Evolutionary conservation across 1,140 invertebrate genomes (phyloP).

Genomic region (Hycleus cichorii): DNA sequence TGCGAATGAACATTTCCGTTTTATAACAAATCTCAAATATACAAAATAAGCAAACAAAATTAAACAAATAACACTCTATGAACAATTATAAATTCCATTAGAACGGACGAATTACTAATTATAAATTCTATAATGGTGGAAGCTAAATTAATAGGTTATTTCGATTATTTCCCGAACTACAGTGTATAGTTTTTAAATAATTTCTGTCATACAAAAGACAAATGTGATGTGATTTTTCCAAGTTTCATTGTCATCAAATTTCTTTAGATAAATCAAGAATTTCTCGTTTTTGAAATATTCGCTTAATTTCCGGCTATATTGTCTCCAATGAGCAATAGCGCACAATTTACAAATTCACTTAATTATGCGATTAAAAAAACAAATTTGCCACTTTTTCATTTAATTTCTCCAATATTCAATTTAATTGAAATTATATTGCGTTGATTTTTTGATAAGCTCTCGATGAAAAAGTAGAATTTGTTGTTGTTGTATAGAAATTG

Average conservation of each 20-base stretch:
- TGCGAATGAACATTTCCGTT: too few relatives aligned
- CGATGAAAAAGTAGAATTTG: slow-evolving; percentile 8
- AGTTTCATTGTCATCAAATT: background rate
- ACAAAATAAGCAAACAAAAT: too few relatives aligned
- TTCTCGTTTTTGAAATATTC: slow-evolving; percentile 4
- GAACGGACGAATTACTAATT: too few relatives aligned
- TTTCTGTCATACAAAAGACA: background rate
- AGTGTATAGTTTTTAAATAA: background rate
- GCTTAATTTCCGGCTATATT: slow-evolving; percentile 23
- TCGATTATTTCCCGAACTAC: slow-evolving; percentile 14
- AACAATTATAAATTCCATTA: too few relatives aligned
- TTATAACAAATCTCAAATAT: too few relatives aligned
- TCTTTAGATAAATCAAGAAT: too few relatives aligned
- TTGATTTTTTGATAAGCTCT: background rate
- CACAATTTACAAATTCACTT: slow-evolving; percentile 1
- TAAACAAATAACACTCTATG: too few relatives aligned
- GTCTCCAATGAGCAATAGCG: slow-evolving; percentile 28
- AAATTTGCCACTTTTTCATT: background rate
- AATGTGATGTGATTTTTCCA: background rate
- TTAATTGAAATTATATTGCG: background rate
- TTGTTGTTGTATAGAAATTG: background rate
- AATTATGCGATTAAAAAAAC: background rate
- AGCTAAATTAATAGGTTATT: too few relatives aligned
- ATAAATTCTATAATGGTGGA: too few relatives aligned
- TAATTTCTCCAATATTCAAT: background rate